Conservation (phyloP, 1,140 invertebrate species). For the Psilanteris sp. region DNA sequence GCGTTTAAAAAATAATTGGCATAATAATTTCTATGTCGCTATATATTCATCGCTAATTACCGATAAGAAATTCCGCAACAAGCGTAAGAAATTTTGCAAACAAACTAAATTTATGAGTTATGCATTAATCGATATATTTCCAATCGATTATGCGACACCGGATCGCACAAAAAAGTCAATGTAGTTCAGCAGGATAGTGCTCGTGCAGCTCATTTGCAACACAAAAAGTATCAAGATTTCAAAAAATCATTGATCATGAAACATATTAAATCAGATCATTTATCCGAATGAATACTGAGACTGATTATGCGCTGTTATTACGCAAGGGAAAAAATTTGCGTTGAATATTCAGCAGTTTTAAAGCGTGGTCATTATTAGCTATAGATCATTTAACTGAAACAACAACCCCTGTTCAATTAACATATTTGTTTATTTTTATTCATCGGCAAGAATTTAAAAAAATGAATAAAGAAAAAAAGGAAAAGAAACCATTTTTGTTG, state of each 20-base stretch:
- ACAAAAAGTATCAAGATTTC: conserved; percentile 51
- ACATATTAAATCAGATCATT: conserved; percentile 63
- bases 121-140: conserved; percentile 39
- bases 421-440: conserved; percentile 26
- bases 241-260: conserved; percentile 66
- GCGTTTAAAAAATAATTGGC: conserved; percentile 23
- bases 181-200: conserved; percentile 59
- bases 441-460: no score
- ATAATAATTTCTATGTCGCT: conserved; percentile 4
- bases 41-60: conserved; percentile 26
- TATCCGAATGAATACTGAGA: conserved; percentile 49
- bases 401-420: conserved; percentile 57
- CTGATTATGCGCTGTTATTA: conserved; percentile 61
- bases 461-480: no score
- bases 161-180: conserved; percentile 57
- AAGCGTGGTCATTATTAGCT: conserved; percentile 57
- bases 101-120: conserved; percentile 53
- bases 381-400: conserved; percentile 62
- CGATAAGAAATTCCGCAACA: conserved; percentile 32
- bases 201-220: conserved; percentile 56
- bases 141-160: conserved; percentile 51
- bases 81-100: conserved; percentile 55
- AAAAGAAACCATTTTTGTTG: conserved; percentile 1
- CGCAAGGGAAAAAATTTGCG: conserved; percentile 53
- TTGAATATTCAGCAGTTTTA: conserved; percentile 63